A percentile compares a stretch with the other conserved stretches of the same genome.
phyloP scores from a whole-genome alignment of 2,888 invertebrate species.

The Eulithis testata region DNA sequence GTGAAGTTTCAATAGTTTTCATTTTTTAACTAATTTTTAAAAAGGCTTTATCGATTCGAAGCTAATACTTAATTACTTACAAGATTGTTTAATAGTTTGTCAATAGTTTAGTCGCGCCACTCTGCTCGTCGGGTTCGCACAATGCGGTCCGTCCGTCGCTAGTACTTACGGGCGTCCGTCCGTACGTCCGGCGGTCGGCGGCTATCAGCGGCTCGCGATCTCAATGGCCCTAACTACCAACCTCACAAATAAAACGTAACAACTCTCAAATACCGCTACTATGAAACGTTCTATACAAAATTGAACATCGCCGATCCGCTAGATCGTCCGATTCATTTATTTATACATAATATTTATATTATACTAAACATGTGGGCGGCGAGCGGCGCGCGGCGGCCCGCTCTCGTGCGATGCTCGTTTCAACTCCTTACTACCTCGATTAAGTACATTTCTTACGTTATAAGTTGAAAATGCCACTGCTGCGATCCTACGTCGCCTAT shows the following conservation, averaged over 20 bases:
- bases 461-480: conserved; percentile 82
- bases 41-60: conserved; percentile 84
- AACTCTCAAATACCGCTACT: conserved; percentile 81
- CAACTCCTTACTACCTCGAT: conserved; percentile 73
- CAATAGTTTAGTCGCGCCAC: conserved; percentile 68
- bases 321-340: conserved; percentile 68
- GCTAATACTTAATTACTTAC: conserved; percentile 85
- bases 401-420: conserved; percentile 61
- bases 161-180: conserved; percentile 15
- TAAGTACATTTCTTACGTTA: conserved; percentile 80
- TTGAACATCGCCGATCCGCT: conserved; percentile 83
- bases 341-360: conserved; percentile 53
- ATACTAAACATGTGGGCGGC: conserved; percentile 76
- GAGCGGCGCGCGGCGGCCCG: conserved; percentile 70
- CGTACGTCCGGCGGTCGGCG: conserved; percentile 25
- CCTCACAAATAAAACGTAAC: conserved; percentile 79
- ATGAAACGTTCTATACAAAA: conserved; percentile 84
- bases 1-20: conserved; percentile 80
- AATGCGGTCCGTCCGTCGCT: background rate
- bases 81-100: conserved; percentile 80
- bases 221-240: conserved; percentile 51
- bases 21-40: conserved; percentile 80
- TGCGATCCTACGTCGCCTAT: conserved; percentile 81
- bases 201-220: conserved; percentile 32
- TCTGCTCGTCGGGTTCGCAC: conserved; percentile 44